These are phyloP conservation scores for Sebastes hubbsi DNA, from an alignment of 2,797 vertebrate genomes.

Conservation along the genomic window DNA sequence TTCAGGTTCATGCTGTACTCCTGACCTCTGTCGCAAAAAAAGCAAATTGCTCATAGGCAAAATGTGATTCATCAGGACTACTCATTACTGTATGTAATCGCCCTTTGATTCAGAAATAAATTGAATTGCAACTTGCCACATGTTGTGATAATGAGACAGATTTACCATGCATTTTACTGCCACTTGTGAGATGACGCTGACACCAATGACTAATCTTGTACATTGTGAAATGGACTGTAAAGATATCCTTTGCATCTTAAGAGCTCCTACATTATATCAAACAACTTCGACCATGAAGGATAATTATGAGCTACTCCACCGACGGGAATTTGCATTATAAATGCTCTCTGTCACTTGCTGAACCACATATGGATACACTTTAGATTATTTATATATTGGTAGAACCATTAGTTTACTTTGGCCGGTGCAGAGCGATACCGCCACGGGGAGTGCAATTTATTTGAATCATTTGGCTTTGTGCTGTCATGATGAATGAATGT, in stretches of 20 bases:
- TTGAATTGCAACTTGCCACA: background rate
- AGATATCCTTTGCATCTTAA: constrained; percentile 6
- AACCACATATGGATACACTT: constrained; percentile 60
- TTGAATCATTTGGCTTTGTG: constrained; percentile 72
- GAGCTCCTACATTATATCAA: constrained; percentile 11
- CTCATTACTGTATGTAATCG: background rate
- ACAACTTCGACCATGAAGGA: constrained; percentile 45
- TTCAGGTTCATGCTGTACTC: too few relatives aligned
- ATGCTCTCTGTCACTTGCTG: constrained; percentile 51
- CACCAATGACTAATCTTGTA: background rate
- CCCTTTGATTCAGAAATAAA: background rate
- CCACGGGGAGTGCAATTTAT: constrained; percentile 67
- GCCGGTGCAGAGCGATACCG: constrained; percentile 38
- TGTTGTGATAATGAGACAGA: background rate
- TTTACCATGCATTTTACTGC: background rate
- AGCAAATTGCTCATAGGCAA: too few relatives aligned
- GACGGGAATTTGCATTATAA: constrained; percentile 46
- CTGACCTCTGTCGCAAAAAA: too few relatives aligned
- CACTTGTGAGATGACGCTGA: background rate
- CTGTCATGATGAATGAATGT: constrained; percentile 64
- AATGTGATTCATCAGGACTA: too few relatives aligned
- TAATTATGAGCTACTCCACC: constrained; percentile 59
- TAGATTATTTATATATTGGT: constrained; percentile 66
- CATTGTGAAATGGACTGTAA: constrained; percentile 1
- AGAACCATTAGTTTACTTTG: constrained; percentile 62